Evolutionary conservation across 2,888 invertebrate genomes (phyloP).

Genomic region (Nysson spinosus): DNA sequence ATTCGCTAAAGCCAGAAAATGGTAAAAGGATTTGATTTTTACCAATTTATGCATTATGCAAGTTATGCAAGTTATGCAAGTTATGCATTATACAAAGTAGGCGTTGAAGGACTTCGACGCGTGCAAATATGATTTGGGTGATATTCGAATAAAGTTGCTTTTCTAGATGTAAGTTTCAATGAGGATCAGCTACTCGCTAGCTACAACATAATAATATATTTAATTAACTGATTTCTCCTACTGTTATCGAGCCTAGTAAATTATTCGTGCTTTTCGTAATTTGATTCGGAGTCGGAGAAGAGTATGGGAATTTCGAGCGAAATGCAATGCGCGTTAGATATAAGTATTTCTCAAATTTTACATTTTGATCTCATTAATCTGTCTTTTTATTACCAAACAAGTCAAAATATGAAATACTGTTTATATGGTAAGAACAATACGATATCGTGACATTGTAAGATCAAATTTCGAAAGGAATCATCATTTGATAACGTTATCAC

Average conservation of each 20-base stretch:
- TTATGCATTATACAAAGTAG: constrained; percentile 31
- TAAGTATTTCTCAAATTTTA: constrained; percentile 59
- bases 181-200: constrained; percentile 11
- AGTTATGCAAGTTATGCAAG: too few species aligned
- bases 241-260: constrained; percentile 32
- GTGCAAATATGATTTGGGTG: constrained; percentile 54
- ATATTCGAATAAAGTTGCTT: constrained; percentile 54
- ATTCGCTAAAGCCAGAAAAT: constrained; percentile 28
- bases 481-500: constrained; percentile 1
- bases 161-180: constrained; percentile 33
- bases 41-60: constrained; percentile 46
- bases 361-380: constrained; percentile 62
- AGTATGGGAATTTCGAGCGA: constrained; percentile 7
- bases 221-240: constrained; percentile 23
- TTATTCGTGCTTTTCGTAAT: constrained; percentile 44
- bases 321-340: constrained; percentile 33
- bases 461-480: not conserved
- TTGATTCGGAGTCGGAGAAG: constrained; percentile 22
- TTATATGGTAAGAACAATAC: constrained; percentile 29
- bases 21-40: constrained; percentile 42
- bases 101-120: constrained; percentile 15
- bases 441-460: constrained; percentile 19
- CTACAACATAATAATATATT: constrained; percentile 27
- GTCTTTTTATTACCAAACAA: constrained; percentile 49
- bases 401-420: constrained; percentile 45